Evolutionary conservation across 2,113 vertebrate genomes (phyloP), one percentile per base, ranked within the genome.

Genomic region (Rhombomys opimus): DNA sequence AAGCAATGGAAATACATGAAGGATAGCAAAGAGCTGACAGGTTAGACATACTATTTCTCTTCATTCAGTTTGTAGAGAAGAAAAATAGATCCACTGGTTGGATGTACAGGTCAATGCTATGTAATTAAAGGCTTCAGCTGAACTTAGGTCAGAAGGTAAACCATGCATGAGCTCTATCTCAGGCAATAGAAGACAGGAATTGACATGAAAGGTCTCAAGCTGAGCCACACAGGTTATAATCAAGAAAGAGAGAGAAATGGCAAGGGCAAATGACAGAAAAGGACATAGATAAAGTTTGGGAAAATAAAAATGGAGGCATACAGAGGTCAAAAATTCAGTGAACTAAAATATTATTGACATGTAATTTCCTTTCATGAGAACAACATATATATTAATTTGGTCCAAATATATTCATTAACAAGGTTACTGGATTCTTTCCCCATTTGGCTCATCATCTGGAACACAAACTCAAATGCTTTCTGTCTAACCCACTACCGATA

Each of bases 1-100:
- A 73, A 92, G 46, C 35, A 90, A 95, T 90, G 86, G 46, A 68
- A 96, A 93, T 88, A 57, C 38, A 92, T 94, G 65, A 92, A 90
- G 27, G 25, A n/a, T 76, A 81, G 13, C 15, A 88, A 93, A 38
- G 27, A 77, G 38, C 35, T 88, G 85, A 95, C 46, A 46, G 25
- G 1, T 17, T 93, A 9, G 27, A 93, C 70, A 23, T 77, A 25
- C 18, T 54, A 82, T 93, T 90, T 65, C 78, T 75, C 18, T 82
- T 17, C 1, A 6, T 90, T 95, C 50, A 75, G 20, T 96, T 52
- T 90, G 38, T 57, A 57, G 11, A 94, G 22, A 89, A 85, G 67
- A 77, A 59, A 97, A 80, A 95, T 90, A 59, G 65, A n/a, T 93
- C 20, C 1, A 54, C 2, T 59, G 52, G 7, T 32, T 86, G 57